Conservation (phyloP, 2,888 invertebrate genomes). For the Salpingus planirostris region DNA sequence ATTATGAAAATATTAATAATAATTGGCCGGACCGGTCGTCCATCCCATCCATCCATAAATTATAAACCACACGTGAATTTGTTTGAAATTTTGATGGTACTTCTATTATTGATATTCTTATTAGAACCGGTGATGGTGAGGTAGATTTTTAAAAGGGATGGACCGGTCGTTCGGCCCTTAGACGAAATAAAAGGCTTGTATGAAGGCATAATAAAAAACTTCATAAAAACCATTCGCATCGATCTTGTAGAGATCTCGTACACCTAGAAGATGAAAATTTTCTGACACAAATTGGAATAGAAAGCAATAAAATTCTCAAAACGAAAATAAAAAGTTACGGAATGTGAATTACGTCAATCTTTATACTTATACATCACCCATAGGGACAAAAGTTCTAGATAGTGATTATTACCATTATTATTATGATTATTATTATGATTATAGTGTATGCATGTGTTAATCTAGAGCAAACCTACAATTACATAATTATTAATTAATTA, state of each 20-base stretch:
- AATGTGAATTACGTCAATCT: constrained; percentile 19
- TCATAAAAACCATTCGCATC: constrained; percentile 19
- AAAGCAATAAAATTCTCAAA: constrained; percentile 34
- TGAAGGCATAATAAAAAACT: constrained; percentile 14
- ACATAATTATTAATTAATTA: constrained; percentile 15
- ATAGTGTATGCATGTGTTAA: constrained; percentile 41
- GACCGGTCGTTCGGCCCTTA: too few species aligned
- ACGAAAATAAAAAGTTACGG: constrained; percentile 8
- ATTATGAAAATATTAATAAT: too few species aligned
- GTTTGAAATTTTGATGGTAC: too few species aligned
- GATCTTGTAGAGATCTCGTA: constrained; percentile 11
- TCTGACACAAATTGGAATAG: constrained; percentile 25
- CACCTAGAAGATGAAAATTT: too few species aligned
- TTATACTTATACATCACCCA: constrained; percentile 24
- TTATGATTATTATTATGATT: too few species aligned
- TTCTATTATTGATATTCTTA: too few species aligned
- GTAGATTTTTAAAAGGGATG: too few species aligned
- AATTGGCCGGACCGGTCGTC: too few species aligned
- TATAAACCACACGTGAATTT: too few species aligned
- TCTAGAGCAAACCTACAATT: constrained; percentile 26
- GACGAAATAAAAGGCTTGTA: constrained; percentile 19
- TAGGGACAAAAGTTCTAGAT: constrained; percentile 24
- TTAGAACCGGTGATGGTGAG: constrained; percentile 8
- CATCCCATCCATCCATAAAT: too few species aligned
- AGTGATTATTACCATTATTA: too few species aligned